phyloP scores from a whole-genome alignment of 1,140 invertebrate genomes.

The Coelopa frigida region DNA sequence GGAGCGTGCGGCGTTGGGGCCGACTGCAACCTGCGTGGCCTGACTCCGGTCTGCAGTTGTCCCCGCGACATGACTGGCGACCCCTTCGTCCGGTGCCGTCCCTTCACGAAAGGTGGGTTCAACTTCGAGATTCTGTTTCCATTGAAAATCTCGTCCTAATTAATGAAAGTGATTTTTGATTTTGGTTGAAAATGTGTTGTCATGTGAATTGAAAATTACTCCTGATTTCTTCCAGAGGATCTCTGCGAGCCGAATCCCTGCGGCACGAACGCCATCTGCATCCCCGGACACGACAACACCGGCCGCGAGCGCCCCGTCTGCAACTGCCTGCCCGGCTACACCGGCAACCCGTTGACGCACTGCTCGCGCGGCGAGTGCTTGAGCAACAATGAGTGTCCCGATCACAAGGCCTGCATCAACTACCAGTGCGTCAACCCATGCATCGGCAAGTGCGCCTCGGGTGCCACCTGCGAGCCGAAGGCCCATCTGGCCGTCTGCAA shows the following conservation, averaged over 20 bases:
- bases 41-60: slow-evolving; percentile 76
- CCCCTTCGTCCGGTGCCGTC: slow-evolving; percentile 73
- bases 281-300: slow-evolving; percentile 70
- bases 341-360: slow-evolving; percentile 67
- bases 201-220: not conserved
- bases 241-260: slow-evolving; percentile 79
- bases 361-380: slow-evolving; percentile 71
- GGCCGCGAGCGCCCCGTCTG: slow-evolving; percentile 65
- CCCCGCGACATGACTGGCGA: slow-evolving; percentile 80
- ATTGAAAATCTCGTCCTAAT: not conserved
- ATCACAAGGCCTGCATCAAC: slow-evolving; percentile 65
- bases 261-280: slow-evolving; percentile 72
- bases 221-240: slow-evolving; percentile 52
- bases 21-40: slow-evolving; percentile 55
- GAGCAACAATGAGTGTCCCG: slow-evolving; percentile 62
- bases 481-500: slow-evolving; percentile 75
- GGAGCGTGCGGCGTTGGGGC: slow-evolving; percentile 74
- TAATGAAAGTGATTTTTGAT: not conserved
- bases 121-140: slow-evolving; percentile 9
- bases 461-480: slow-evolving; percentile 43
- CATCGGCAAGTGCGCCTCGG: slow-evolving; percentile 66
- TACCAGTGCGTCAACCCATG: slow-evolving; percentile 69
- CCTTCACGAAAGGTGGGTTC: slow-evolving; percentile 56
- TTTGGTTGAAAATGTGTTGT: not conserved
- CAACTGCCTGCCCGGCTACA: slow-evolving; percentile 69